phyloP scores from a whole-genome alignment of 2,888 invertebrate species.

The Steinernema hermaphroditum region DNA sequence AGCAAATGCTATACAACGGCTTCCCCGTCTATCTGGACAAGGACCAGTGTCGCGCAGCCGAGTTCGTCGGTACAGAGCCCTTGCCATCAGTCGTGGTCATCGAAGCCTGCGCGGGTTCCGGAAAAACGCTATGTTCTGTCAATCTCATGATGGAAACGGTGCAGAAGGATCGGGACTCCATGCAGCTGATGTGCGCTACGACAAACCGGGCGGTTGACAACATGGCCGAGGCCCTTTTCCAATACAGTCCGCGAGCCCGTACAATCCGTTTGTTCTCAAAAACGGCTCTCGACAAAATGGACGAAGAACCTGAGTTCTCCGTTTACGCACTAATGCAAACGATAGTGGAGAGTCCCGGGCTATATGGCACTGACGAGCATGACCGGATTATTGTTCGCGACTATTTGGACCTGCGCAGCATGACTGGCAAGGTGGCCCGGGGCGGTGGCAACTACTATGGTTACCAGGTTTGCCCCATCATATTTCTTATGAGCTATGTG shows the following conservation, averaged over 20 bases:
- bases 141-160: background rate
- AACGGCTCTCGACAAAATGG: background rate
- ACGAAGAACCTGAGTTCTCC: background rate
- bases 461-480: too few relatives aligned
- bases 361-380: background rate
- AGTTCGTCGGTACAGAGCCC: background rate
- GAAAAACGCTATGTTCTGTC: background rate
- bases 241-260: background rate
- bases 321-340: background rate
- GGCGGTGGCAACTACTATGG: too few relatives aligned
- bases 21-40: background rate
- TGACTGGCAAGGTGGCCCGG: background rate
- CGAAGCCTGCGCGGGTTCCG: constrained; percentile 3
- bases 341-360: background rate
- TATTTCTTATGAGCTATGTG: background rate
- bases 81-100: background rate
- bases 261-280: background rate
- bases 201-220: constrained; percentile 3
- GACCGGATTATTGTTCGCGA: background rate
- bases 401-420: background rate
- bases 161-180: background rate
- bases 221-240: background rate
- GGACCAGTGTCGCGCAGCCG: background rate
- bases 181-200: background rate
- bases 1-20: background rate